These are phyloP conservation scores for Pogonomyrmex barbatus DNA, from an alignment of 1,140 invertebrate genomes.

Conservation along the genomic window DNA sequence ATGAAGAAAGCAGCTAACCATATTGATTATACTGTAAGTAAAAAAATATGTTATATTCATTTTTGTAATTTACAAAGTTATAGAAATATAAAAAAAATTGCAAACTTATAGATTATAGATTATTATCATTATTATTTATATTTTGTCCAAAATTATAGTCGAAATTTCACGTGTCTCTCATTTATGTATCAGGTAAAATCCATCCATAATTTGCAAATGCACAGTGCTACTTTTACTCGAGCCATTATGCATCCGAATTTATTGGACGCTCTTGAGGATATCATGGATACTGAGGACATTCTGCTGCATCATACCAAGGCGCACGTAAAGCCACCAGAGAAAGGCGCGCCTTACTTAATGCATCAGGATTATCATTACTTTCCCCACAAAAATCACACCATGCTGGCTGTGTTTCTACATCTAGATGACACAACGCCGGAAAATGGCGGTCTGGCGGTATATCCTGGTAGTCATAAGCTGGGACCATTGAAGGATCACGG, in stretches of 20 bases:
- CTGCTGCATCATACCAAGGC: slow-evolving; percentile 89
- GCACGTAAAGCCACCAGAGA: slow-evolving; percentile 88
- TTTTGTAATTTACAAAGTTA: neutral
- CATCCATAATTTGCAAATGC: slow-evolving; percentile 88
- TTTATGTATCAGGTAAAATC: slow-evolving; percentile 84
- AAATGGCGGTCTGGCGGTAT: slow-evolving; percentile 88
- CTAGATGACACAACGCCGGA: slow-evolving; percentile 87
- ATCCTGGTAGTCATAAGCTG: slow-evolving; percentile 88
- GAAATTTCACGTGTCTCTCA: neutral
- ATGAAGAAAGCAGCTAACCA: slow-evolving; percentile 82
- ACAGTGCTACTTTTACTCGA: slow-evolving; percentile 87
- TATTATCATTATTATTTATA: too few species aligned
- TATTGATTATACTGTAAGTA: slow-evolving; percentile 81
- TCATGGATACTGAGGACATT: slow-evolving; percentile 88
- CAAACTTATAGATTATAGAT: too few species aligned
- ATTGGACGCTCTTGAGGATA: slow-evolving; percentile 87
- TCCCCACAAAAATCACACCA: slow-evolving; percentile 88
- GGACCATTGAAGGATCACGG: slow-evolving; percentile 87
- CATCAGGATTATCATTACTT: slow-evolving; percentile 90
- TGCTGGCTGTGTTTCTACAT: slow-evolving; percentile 88
- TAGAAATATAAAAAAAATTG: neutral
- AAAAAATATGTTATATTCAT: neutral
- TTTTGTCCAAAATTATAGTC: neutral
- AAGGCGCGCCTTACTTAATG: slow-evolving; percentile 89
- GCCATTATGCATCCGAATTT: slow-evolving; percentile 87